Conservation (phyloP, 2,797 vertebrate species). For the Rhyacichthys aspro region DNA sequence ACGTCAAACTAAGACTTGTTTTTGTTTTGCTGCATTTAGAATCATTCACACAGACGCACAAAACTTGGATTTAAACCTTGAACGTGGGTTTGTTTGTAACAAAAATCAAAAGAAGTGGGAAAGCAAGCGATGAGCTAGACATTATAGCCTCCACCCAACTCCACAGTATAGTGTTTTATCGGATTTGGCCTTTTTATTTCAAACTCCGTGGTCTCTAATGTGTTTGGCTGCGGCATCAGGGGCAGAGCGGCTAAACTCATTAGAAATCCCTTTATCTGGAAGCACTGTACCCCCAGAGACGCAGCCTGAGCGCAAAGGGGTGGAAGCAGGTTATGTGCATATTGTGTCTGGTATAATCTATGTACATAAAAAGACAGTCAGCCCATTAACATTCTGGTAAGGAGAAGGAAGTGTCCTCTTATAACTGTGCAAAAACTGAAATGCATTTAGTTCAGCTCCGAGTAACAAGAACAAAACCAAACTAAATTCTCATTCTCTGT, state of each 20-base stretch:
- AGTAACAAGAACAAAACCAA: conserved; percentile 47
- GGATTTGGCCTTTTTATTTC: background rate
- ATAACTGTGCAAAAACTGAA: conserved; percentile 55
- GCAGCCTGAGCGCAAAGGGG: conserved; percentile 41
- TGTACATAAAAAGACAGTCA: conserved; percentile 50
- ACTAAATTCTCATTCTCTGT: conserved; percentile 39
- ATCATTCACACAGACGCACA: conserved; percentile 77
- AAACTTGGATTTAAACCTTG: conserved; percentile 36
- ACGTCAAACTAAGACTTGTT: conserved; percentile 43
- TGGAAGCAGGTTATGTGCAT: conserved; percentile 60
- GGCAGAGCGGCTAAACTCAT: background rate
- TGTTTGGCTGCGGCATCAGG: too few species aligned
- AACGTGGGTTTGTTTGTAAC: background rate
- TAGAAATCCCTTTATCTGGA: conserved; percentile 15
- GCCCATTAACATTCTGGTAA: conserved; percentile 67
- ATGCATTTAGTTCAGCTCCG: conserved; percentile 51
- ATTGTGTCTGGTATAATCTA: conserved; percentile 23
- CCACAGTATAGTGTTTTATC: background rate
- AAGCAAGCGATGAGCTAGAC: conserved; percentile 14
- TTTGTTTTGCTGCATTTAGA: conserved; percentile 53
- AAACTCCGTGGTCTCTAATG: background rate
- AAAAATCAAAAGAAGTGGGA: conserved; percentile 50
- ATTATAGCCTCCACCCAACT: background rate
- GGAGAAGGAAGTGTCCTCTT: conserved; percentile 71
- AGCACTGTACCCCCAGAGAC: conserved; percentile 46